Percentiles rank a stretch among this genome's conserved stretches.
Conservation (phyloP, 2,113 vertebrate genomes). For the Pseudopodoces humilis region DNA sequence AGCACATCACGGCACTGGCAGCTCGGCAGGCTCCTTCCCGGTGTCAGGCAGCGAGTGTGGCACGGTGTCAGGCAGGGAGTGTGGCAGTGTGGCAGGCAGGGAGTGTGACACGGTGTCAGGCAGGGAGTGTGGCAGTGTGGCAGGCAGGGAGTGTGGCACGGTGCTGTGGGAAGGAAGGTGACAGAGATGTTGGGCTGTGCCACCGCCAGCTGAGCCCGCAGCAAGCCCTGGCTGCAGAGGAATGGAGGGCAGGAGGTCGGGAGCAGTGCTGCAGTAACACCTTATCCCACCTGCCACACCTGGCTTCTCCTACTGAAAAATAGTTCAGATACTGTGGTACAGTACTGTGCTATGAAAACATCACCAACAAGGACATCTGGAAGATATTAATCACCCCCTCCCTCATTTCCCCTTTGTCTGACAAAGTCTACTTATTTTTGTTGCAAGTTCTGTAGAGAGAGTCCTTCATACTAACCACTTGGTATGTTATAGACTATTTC, state of each 20-base stretch:
- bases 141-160: neutral
- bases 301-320: neutral
- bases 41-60: too few species aligned
- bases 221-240: neutral
- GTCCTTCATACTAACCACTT: neutral
- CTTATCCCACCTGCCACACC: neutral
- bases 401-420: neutral
- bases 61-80: too few species aligned
- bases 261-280: neutral
- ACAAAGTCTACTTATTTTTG: neutral
- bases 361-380: neutral
- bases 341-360: neutral
- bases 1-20: fast-evolving
- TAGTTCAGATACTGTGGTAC: neutral
- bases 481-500: neutral
- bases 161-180: neutral
- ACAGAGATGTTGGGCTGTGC: neutral
- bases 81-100: too few species aligned
- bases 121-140: too few species aligned
- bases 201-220: fast-evolving
- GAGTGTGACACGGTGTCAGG: too few species aligned
- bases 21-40: neutral
- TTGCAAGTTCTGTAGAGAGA: neutral
- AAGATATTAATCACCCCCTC: neutral
- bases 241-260: neutral